A percentile compares a stretch with the other conserved stretches of the same genome.
These are phyloP conservation scores for Euphonia xanthogaster DNA, from an alignment of 2,797 vertebrate genomes.

Conservation along the genomic window DNA sequence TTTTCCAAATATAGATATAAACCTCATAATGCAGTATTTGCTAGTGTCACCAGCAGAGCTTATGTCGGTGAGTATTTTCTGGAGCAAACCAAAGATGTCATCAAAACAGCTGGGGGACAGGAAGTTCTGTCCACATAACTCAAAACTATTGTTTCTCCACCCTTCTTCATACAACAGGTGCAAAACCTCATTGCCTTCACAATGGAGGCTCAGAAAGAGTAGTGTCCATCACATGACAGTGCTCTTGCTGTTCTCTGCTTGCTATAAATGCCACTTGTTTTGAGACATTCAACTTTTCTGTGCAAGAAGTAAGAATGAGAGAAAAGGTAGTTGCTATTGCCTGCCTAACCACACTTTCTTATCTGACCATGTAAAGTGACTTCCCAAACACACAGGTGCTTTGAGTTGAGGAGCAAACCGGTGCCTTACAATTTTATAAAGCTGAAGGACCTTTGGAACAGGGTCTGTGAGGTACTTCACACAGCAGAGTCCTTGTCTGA, in stretches of 20 bases:
- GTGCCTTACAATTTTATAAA: neutral
- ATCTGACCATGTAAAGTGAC: neutral
- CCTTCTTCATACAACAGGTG: neutral
- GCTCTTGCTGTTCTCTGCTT: neutral
- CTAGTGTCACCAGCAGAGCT: neutral
- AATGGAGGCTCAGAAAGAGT: neutral
- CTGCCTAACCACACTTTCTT: neutral
- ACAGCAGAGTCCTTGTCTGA: neutral
- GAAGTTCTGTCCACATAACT: neutral
- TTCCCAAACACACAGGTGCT: neutral
- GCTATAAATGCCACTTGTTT: neutral
- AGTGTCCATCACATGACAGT: fast-evolving
- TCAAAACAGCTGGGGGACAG: neutral
- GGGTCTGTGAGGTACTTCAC: neutral
- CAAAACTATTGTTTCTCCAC: neutral
- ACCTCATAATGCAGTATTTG: neutral
- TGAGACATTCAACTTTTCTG: neutral
- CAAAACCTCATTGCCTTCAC: neutral
- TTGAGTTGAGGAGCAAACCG: neutral
- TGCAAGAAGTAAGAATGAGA: neutral
- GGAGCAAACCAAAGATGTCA: neutral
- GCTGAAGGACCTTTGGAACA: neutral
- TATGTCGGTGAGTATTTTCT: neutral
- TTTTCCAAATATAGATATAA: neutral
- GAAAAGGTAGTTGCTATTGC: neutral